These are phyloP conservation scores for Epirrhoe tristata DNA, from an alignment of 2,888 invertebrate genomes.

Conservation along the genomic window DNA sequence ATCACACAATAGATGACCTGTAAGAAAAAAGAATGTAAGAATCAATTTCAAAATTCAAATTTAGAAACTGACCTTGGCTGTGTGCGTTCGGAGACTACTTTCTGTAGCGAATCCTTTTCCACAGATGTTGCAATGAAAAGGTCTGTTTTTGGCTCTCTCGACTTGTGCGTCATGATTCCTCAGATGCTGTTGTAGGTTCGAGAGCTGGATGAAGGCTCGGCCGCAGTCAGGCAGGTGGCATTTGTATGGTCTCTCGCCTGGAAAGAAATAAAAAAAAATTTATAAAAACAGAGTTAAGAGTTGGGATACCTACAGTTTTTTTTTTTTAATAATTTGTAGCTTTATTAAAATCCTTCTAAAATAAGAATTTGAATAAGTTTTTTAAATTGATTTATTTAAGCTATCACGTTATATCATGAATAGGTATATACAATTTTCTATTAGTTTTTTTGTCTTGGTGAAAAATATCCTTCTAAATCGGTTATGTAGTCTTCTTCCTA, in stretches of 20 bases:
- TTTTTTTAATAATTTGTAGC: too few species aligned
- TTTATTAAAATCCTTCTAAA: too few species aligned
- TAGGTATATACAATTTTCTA: too few species aligned
- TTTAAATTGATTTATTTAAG: too few species aligned
- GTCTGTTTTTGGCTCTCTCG: conserved; percentile 96
- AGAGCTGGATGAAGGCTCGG: conserved; percentile 97
- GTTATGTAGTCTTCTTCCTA: background rate
- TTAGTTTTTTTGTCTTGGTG: too few species aligned
- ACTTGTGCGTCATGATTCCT: conserved; percentile 98
- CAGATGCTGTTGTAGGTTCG: conserved; percentile 97
- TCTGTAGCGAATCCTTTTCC: conserved; percentile 98
- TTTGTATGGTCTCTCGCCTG: conserved; percentile 98
- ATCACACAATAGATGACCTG: background rate
- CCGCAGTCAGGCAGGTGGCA: conserved; percentile 98
- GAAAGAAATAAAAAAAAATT: conserved; percentile 41
- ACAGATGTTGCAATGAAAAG: conserved; percentile 98
- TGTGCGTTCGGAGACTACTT: conserved; percentile 97
- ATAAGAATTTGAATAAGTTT: too few species aligned
- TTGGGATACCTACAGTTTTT: background rate
- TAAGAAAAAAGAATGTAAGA: background rate
- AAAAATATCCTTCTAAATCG: too few species aligned
- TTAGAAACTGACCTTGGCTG: conserved; percentile 95
- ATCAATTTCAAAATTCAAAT: background rate
- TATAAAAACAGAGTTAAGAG: background rate
- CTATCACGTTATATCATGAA: too few species aligned